phyloP scores from a whole-genome alignment of 1,140 invertebrate genomes.

The Pseudomyrmex pallidus region DNA sequence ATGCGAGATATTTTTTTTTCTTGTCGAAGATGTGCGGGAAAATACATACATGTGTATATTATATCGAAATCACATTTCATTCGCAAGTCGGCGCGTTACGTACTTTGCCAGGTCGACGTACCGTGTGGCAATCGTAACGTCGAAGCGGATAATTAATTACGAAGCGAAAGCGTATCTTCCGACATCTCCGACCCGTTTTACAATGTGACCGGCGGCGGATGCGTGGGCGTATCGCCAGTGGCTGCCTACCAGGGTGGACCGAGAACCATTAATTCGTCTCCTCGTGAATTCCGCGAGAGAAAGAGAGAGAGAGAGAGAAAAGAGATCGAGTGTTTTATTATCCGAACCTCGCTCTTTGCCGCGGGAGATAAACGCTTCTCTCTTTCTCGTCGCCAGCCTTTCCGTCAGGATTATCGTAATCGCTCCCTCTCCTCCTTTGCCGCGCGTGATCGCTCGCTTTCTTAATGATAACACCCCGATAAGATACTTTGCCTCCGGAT shows the following conservation, averaged over 20 bases:
- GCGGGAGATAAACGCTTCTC: constrained; percentile 28
- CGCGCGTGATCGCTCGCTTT: constrained; percentile 43
- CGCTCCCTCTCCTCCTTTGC: not conserved
- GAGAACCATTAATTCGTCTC: constrained; percentile 78
- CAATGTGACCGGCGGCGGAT: constrained; percentile 77
- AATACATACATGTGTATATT: no score
- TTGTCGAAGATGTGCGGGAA: no score
- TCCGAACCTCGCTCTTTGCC: constrained; percentile 6
- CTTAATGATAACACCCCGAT: constrained; percentile 53
- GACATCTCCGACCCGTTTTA: constrained; percentile 79
- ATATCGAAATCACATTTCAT: no score
- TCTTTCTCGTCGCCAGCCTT: constrained; percentile 7
- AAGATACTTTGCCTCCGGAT: constrained; percentile 42
- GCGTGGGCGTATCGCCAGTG: constrained; percentile 79
- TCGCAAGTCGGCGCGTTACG: not conserved
- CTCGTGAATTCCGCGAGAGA: constrained; percentile 45
- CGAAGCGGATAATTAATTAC: constrained; percentile 80
- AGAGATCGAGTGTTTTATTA: constrained; percentile 49
- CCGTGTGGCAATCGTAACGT: constrained; percentile 59
- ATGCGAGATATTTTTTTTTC: no score
- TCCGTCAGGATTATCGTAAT: constrained; percentile 51
- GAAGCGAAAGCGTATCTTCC: constrained; percentile 77
- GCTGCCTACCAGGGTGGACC: constrained; percentile 72
- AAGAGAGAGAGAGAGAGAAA: no score
- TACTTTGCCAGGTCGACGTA: not conserved